phyloP scores from a whole-genome alignment of 2,888 invertebrate genomes.

The Ophion ellenae region DNA sequence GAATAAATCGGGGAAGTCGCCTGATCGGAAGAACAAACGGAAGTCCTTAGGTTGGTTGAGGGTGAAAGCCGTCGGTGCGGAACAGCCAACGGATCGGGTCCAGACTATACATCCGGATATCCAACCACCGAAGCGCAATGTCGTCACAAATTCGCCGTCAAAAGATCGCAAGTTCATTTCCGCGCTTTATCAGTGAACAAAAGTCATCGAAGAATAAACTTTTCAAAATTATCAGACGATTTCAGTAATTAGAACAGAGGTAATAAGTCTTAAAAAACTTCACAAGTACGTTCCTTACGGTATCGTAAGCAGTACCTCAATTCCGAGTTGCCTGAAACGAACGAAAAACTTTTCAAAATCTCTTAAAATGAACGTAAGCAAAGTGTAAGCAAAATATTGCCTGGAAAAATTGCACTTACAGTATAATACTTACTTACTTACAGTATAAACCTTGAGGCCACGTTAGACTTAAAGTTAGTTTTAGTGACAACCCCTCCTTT shows the following conservation, averaged over 20 bases:
- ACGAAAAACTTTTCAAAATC: no score
- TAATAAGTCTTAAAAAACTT: no score
- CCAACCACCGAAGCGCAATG: conserved; percentile 54
- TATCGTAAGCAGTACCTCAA: not conserved
- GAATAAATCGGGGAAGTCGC: conserved; percentile 38
- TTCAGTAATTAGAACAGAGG: no score
- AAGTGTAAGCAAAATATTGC: no score
- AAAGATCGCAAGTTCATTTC: conserved; percentile 60
- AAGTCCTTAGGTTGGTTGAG: conserved; percentile 61
- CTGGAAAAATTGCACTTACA: no score
- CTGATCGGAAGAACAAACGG: conserved; percentile 52
- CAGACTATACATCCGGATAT: conserved; percentile 68
- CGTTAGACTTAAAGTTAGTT: not conserved
- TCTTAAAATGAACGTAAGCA: no score
- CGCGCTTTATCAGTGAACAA: not conserved
- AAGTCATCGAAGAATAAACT: not conserved
- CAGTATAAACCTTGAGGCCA: not conserved
- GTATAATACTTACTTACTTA: no score
- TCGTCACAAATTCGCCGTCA: conserved; percentile 26
- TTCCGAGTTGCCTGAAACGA: not conserved
- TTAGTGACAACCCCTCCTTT: not conserved
- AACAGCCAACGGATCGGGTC: conserved; percentile 61
- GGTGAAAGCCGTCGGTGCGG: conserved; percentile 59
- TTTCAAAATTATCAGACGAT: no score
- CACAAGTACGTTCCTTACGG: not conserved